Conservation (phyloP, 2,797 vertebrate species). For the Novumbra hubbsi region DNA sequence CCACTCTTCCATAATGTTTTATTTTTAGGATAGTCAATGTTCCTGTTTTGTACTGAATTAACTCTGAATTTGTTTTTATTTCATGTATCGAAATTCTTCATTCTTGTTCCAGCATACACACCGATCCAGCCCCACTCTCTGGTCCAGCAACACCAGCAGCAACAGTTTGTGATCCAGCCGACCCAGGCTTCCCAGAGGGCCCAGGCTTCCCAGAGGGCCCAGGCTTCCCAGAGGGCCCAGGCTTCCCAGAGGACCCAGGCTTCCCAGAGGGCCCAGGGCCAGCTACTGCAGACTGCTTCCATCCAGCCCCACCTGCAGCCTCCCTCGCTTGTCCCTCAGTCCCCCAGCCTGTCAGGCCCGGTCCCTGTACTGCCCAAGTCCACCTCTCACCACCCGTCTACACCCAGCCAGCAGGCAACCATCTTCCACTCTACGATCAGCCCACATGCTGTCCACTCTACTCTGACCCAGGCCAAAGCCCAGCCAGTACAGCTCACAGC, state of each 20-base stretch:
- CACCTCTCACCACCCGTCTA: conserved; percentile 54
- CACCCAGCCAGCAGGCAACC: conserved; percentile 72
- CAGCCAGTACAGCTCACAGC: conserved; percentile 87
- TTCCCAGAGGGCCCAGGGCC: conserved; percentile 70
- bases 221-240: conserved; percentile 69
- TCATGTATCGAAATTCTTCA: not conserved
- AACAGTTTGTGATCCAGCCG: conserved; percentile 77
- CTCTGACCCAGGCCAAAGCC: conserved; percentile 81
- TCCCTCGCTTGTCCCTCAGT: conserved; percentile 63
- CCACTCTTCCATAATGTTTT: not conserved
- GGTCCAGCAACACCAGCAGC: conserved; percentile 76
- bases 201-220: conserved; percentile 67
- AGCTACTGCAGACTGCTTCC: conserved; percentile 76
- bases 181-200: conserved; percentile 66
- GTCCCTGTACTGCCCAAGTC: conserved; percentile 68
- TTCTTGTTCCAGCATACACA: conserved; percentile 77
- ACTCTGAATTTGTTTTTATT: not conserved
- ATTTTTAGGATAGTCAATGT: not conserved
- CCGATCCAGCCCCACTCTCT: conserved; percentile 87
- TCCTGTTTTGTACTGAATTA: not conserved
- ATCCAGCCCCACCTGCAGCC: conserved; percentile 61
- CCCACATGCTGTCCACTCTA: conserved; percentile 73
- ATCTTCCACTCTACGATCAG: conserved; percentile 82
- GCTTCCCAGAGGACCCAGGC: conserved; percentile 62
- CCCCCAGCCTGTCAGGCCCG: conserved; percentile 53